Percentiles rank a stretch among this genome's conserved stretches.
Conservation (phyloP, 2,888 invertebrate species). For the Ceramica pisi region DNA sequence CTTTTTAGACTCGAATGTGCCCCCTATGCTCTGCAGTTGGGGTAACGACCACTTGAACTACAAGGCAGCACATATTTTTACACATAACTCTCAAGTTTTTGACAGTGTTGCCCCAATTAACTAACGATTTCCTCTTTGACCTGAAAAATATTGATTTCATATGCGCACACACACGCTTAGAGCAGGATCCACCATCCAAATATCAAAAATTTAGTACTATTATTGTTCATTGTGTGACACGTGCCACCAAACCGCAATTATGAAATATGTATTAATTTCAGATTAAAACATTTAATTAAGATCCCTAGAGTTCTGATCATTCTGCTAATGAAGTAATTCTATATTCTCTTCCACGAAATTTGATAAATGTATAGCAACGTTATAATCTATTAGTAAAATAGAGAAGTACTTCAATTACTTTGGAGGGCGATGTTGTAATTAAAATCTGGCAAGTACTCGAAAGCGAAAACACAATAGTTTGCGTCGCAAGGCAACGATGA, state of each 20-base stretch:
- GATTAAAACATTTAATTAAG: constrained; percentile 25
- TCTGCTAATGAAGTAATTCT: constrained; percentile 24
- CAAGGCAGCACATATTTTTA: too few relatives aligned
- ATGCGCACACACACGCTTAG: too few relatives aligned
- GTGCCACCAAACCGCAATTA: background rate
- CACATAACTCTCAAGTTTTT: too few relatives aligned
- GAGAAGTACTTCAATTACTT: constrained; percentile 10
- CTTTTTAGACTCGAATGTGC: too few relatives aligned
- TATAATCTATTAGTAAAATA: constrained; percentile 15
- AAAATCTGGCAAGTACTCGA: background rate
- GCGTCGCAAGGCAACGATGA: background rate
- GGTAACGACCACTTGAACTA: too few relatives aligned
- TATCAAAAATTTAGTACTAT: too few relatives aligned
- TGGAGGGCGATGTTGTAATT: constrained; percentile 25
- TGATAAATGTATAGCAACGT: constrained; percentile 16
- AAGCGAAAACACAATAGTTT: background rate
- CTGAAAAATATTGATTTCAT: too few relatives aligned
- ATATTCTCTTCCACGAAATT: constrained; percentile 18
- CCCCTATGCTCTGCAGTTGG: too few relatives aligned
- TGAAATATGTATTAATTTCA: constrained; percentile 14
- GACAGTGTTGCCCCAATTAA: too few relatives aligned
- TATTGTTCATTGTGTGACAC: background rate
- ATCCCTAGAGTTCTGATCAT: constrained; percentile 13
- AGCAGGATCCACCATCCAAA: too few relatives aligned
- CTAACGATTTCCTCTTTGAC: too few relatives aligned